Evolutionary conservation across 2,113 vertebrate genomes (phyloP), one percentile per base, ranked within the genome.

Genomic region (Cyprinus carpio): DNA sequence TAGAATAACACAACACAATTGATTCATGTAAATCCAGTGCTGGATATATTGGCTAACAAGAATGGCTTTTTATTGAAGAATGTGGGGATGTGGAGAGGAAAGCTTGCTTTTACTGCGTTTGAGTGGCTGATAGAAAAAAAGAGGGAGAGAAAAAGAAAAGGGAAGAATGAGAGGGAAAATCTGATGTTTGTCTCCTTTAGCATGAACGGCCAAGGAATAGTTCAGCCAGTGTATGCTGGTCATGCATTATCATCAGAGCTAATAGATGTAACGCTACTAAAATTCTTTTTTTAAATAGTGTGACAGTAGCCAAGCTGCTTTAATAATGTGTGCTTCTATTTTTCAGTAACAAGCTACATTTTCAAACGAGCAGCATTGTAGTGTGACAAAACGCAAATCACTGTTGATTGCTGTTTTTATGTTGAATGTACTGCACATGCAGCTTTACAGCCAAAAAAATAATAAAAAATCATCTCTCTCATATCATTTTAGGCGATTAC

Each of bases 11-110:
- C 25, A 31, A 18, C 9, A 67, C 54, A 81, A 74, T 72, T 72
- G 67, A 83, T 83, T 83, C 31, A 72, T 72, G 29, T 83, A 72
- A 83, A 83, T 83, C 46, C 49, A 40, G 46, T 25, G 12, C 49
- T 58, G 23, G 49, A 83, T 29, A 72, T 82, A 56, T 71, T 34
- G 49, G 31, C 81, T 71, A 72, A 74, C 49, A 58, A 83, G 65
- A 58, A 74, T 58, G 67, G 37, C 20, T 25, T 71, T 82, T 49
- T 67, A 51, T 15, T 54, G 9, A n/a, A 54, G 80, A 75, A 60
- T 54, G 31, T 43, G 54, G 29, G 10, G 67, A 27, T 43, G 82
- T 67, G 27, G 49, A 46, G 34, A 75, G 31, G 31, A 29, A 40
- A 13, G 23, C 29, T 31, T 76, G 75, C 46, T 76, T 71, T 54